A percentile compares a stretch with the other conserved stretches of the same genome.
These are phyloP conservation scores for Sylvietta virens DNA, from an alignment of 2,113 vertebrate genomes.

Conservation along the genomic window DNA sequence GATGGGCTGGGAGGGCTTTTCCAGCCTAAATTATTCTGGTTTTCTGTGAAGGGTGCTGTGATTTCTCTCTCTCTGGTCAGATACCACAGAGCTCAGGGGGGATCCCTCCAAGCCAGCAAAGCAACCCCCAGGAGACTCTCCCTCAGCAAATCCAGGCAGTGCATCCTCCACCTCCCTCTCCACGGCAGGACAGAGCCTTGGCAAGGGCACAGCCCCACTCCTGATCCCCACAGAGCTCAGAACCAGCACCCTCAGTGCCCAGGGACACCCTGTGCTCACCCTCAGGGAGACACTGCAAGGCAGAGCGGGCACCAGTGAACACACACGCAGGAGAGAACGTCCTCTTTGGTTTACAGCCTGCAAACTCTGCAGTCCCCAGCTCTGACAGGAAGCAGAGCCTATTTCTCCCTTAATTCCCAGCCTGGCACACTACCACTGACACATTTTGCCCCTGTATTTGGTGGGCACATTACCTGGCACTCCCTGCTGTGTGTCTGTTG, in stretches of 20 bases:
- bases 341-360: background rate
- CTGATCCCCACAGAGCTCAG: background rate
- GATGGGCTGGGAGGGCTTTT: accelerated
- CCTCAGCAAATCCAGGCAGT: background rate
- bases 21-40: background rate
- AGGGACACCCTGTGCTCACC: background rate
- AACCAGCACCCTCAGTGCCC: background rate
- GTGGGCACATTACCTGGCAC: background rate
- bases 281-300: background rate
- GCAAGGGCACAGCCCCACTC: background rate
- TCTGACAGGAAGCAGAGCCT: background rate
- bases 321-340: background rate
- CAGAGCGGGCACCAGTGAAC: background rate
- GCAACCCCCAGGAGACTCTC: background rate
- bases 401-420: background rate
- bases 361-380: background rate
- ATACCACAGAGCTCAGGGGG: background rate
- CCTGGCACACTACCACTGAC: background rate
- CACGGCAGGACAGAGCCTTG: accelerated
- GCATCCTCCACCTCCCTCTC: background rate
- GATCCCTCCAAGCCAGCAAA: background rate
- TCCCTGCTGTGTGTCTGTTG: background rate
- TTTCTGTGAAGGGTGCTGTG: background rate
- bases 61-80: background rate
- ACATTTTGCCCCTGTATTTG: background rate